These are phyloP conservation scores for Ophioninae sp. DNA, from an alignment of 2,888 invertebrate genomes.

Conservation along the genomic window DNA sequence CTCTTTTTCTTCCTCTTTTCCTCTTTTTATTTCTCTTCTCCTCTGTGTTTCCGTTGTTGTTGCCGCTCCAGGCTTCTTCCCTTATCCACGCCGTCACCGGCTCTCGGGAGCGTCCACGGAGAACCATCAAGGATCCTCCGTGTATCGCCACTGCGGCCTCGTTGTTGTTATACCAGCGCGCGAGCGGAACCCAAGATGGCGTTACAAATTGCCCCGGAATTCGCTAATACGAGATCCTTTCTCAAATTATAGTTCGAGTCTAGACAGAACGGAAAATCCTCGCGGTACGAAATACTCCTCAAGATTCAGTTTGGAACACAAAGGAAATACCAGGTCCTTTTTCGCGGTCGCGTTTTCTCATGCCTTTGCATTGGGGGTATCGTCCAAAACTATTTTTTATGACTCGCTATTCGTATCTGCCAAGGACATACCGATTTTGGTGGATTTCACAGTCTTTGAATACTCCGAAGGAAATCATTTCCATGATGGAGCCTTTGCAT, in stretches of 20 bases:
- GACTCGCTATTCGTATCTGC: not conserved
- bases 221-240: constrained; percentile 68
- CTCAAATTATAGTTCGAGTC: not conserved
- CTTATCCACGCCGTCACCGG: constrained; percentile 57
- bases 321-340: not conserved
- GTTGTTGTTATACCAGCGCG: constrained; percentile 57
- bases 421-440: too few relatives aligned
- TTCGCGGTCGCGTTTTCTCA: too few relatives aligned
- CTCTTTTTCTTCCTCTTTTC: constrained; percentile 13
- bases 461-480: too few relatives aligned
- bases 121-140: constrained; percentile 32
- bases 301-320: not conserved
- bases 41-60: constrained; percentile 42
- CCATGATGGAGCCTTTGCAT: too few relatives aligned
- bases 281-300: not conserved
- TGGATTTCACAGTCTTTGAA: too few relatives aligned
- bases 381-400: not conserved
- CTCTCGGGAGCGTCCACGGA: constrained; percentile 31
- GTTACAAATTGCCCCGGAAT: constrained; percentile 75
- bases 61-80: constrained; percentile 61
- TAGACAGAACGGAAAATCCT: not conserved
- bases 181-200: constrained; percentile 69
- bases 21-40: constrained; percentile 2
- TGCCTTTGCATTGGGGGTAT: not conserved
- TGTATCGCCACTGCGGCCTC: constrained; percentile 48